Evolutionary conservation across 2,888 invertebrate species (phyloP).

Genomic region (Erynnis tages): DNA sequence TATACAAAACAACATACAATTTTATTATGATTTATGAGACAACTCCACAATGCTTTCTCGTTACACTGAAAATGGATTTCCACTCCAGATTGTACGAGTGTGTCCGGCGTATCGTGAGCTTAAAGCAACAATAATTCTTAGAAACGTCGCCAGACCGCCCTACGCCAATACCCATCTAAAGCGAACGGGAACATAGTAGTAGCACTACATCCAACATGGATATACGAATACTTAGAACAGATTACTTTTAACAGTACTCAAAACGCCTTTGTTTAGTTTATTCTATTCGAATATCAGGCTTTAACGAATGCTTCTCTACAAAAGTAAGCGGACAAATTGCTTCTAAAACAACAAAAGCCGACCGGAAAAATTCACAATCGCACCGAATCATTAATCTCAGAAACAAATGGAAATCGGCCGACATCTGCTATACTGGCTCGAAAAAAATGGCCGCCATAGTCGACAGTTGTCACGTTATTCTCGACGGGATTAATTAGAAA

Average conservation of each 20-base stretch:
- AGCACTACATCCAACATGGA: too few relatives aligned
- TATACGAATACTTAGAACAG: slow-evolving; percentile 21
- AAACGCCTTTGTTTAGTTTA: slow-evolving; percentile 52
- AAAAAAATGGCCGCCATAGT: slow-evolving; percentile 77
- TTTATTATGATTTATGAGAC: too few relatives aligned
- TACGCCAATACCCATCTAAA: not conserved
- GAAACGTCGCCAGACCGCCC: not conserved
- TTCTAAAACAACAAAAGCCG: slow-evolving; percentile 82
- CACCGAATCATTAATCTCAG: slow-evolving; percentile 81
- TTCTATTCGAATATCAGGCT: slow-evolving; percentile 72
- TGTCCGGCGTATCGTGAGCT: not conserved
- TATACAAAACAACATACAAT: too few relatives aligned
- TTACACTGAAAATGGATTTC: not conserved
- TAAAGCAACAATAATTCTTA: not conserved
- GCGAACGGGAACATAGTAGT: too few relatives aligned
- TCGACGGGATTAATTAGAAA: slow-evolving; percentile 82
- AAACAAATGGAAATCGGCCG: slow-evolving; percentile 82
- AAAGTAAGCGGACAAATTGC: slow-evolving; percentile 81
- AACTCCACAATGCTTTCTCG: too few relatives aligned
- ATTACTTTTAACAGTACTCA: slow-evolving; percentile 33
- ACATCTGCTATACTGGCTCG: slow-evolving; percentile 78
- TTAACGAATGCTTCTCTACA: slow-evolving; percentile 75
- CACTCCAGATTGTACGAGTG: not conserved
- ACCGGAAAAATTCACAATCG: slow-evolving; percentile 82
- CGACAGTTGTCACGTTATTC: slow-evolving; percentile 82